phyloP scores from a whole-genome alignment of 2,888 invertebrate species.

The Physocephala rufipes region DNA sequence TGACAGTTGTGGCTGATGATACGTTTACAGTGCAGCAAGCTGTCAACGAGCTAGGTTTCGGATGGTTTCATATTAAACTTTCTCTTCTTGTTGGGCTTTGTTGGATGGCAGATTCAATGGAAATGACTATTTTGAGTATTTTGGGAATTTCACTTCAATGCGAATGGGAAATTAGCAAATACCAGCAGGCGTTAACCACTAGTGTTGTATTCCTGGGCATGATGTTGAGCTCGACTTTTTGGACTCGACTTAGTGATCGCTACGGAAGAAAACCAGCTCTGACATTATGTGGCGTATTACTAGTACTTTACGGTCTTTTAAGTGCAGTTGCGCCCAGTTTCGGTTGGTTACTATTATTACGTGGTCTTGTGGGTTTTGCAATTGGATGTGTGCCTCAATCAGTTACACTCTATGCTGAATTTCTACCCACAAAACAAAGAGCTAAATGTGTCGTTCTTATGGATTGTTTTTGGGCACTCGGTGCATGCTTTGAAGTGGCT shows the following conservation, averaged over 20 bases:
- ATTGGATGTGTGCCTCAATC: slow-evolving; percentile 97
- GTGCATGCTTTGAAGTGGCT: slow-evolving; percentile 92
- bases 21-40: slow-evolving; percentile 88
- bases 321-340: slow-evolving; percentile 92
- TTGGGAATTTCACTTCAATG: slow-evolving; percentile 93
- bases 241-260: slow-evolving; percentile 94
- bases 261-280: slow-evolving; percentile 92
- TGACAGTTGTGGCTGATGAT: slow-evolving; percentile 65
- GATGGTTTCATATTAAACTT: slow-evolving; percentile 88
- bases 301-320: slow-evolving; percentile 90
- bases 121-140: slow-evolving; percentile 96
- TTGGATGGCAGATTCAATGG: slow-evolving; percentile 99
- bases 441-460: slow-evolving; percentile 94
- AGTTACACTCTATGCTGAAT: slow-evolving; percentile 97
- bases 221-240: slow-evolving; percentile 96
- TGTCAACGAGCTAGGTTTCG: slow-evolving; percentile 86
- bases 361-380: slow-evolving; percentile 93
- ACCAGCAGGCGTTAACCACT: slow-evolving; percentile 91
- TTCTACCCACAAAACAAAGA: slow-evolving; percentile 90
- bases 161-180: slow-evolving; percentile 88
- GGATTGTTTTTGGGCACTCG: slow-evolving; percentile 97
- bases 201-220: slow-evolving; percentile 95
- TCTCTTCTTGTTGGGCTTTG: slow-evolving; percentile 86
- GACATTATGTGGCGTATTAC: slow-evolving; percentile 85
- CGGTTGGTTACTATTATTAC: slow-evolving; percentile 87